These are phyloP conservation scores for Rhinoderma darwinii DNA, from an alignment of 2,113 vertebrate genomes.

Conservation along the genomic window DNA sequence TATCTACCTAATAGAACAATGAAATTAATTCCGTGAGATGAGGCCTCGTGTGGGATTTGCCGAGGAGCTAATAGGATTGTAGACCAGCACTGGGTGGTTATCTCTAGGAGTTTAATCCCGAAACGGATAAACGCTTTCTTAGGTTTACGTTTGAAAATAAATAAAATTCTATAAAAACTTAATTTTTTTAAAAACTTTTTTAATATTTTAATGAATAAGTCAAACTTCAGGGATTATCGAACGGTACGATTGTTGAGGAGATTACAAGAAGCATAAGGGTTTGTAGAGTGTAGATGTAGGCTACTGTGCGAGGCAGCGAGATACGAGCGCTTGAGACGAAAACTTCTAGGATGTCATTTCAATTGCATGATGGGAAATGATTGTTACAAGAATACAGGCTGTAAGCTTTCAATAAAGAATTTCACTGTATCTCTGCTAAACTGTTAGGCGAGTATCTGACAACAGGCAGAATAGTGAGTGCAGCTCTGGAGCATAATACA, in stretches of 20 bases:
- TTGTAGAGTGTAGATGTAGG: slow-evolving; percentile 4
- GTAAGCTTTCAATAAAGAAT: not conserved
- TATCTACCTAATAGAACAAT: slow-evolving; percentile 73
- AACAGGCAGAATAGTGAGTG: no score
- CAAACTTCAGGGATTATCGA: slow-evolving; percentile 44
- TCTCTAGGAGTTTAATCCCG: slow-evolving; percentile 68
- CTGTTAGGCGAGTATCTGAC: no score
- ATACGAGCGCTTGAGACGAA: not conserved
- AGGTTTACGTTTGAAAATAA: slow-evolving; percentile 58
- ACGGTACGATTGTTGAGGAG: slow-evolving; percentile 27
- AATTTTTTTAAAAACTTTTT: not conserved
- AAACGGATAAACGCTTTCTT: slow-evolving; percentile 65
- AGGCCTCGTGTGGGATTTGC: slow-evolving; percentile 65
- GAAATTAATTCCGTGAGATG: slow-evolving; percentile 75
- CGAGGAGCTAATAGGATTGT: slow-evolving; percentile 73
- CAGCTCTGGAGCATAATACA: no score
- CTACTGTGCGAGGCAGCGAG: not conserved
- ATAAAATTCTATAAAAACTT: slow-evolving; percentile 8
- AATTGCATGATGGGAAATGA: not conserved
- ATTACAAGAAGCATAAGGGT: not conserved
- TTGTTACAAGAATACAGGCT: not conserved
- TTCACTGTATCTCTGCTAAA: no score
- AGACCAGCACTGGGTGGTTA: slow-evolving; percentile 68
- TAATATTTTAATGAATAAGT: slow-evolving; percentile 30
- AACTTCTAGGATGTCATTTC: not conserved